phyloP scores from a whole-genome alignment of 2,113 vertebrate genomes.

The Himantopus leucocephalus region DNA sequence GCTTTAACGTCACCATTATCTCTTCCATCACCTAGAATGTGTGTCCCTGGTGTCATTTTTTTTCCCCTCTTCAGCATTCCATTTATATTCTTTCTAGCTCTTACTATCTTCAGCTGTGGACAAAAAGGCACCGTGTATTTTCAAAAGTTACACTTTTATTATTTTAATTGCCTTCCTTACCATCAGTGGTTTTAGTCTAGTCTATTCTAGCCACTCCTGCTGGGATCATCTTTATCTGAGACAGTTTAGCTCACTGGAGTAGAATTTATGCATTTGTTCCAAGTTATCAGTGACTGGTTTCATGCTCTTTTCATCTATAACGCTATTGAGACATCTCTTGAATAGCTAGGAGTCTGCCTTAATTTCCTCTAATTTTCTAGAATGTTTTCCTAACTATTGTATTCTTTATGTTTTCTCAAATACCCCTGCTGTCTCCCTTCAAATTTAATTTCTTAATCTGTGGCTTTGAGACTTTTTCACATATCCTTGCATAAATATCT shows the following conservation, averaged over 20 bases:
- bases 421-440: neutral
- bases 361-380: neutral
- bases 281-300: neutral
- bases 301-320: neutral
- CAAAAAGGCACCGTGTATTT: neutral
- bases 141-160: neutral
- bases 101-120: neutral
- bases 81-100: neutral
- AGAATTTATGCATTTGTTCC: neutral
- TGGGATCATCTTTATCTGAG: neutral
- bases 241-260: neutral
- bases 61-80: neutral
- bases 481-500: conserved; percentile 8
- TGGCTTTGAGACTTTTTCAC: neutral
- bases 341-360: neutral
- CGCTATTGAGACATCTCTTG: neutral
- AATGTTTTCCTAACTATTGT: neutral
- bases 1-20: neutral
- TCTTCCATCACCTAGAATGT: neutral
- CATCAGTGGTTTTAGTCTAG: neutral
- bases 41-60: neutral
- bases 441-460: conserved; percentile 10
- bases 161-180: neutral
- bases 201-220: neutral
- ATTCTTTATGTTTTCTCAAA: neutral